These are phyloP conservation scores for Trachelipus rathkii DNA, from an alignment of 1,140 invertebrate species.

Conservation along the genomic window DNA sequence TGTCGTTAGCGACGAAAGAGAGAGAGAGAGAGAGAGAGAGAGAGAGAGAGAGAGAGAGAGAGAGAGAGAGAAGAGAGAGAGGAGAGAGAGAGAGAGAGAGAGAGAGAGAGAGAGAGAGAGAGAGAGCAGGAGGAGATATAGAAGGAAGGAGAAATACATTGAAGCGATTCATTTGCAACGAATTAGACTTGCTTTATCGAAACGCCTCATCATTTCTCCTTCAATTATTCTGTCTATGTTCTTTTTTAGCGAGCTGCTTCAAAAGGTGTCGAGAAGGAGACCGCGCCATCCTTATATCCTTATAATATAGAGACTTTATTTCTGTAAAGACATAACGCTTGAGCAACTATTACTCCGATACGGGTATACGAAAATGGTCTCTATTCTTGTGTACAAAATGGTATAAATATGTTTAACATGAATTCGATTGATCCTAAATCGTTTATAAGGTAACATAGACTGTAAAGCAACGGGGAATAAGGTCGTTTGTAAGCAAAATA, in stretches of 20 bases:
- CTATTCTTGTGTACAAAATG: neutral
- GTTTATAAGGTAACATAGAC: neutral
- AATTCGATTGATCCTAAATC: neutral
- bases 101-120: neutral
- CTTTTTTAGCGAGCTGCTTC: neutral
- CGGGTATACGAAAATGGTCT: neutral
- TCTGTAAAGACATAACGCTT: too few species aligned
- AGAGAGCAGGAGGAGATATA: too few species aligned
- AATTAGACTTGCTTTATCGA: conserved; percentile 13
- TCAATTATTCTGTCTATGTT: conserved; percentile 13
- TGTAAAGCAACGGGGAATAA: neutral
- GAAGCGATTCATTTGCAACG: conserved; percentile 1
- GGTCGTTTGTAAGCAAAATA: neutral
- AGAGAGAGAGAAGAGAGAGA: too few species aligned
- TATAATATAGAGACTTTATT: too few species aligned
- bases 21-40: too few species aligned
- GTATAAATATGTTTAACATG: neutral
- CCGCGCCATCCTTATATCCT: too few species aligned
- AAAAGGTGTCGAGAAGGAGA: too few species aligned
- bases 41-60: too few species aligned
- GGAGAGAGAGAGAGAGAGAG: neutral
- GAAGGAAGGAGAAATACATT: neutral
- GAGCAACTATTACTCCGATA: too few species aligned
- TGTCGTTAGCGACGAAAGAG: neutral
- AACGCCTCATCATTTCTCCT: conserved; percentile 6